These are phyloP conservation scores for Marisa cornuarietis DNA, from an alignment of 1,140 invertebrate genomes.

Conservation along the genomic window DNA sequence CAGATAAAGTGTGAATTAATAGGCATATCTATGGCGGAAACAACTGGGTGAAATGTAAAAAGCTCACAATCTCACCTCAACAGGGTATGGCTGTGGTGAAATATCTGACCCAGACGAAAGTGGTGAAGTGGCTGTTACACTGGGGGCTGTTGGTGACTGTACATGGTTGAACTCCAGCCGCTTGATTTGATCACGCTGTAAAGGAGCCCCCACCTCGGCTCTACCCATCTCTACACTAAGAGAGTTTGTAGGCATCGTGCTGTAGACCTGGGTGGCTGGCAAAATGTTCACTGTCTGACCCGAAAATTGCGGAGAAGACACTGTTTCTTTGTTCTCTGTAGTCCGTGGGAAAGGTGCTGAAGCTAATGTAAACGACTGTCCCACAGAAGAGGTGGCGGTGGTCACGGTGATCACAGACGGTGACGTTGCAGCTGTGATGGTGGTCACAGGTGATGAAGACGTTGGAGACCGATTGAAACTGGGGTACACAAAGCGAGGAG, in stretches of 20 bases:
- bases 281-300: conserved; percentile 14
- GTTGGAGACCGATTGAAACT: conserved; percentile 45
- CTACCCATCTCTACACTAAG: background rate
- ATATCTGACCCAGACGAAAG: conserved; percentile 10
- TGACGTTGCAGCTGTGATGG: conserved; percentile 8
- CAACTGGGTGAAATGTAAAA: background rate
- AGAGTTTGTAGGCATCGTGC: background rate
- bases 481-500: conserved; percentile 60
- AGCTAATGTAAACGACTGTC: conserved; percentile 16
- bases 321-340: conserved; percentile 30
- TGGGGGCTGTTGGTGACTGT: conserved; percentile 1
- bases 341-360: conserved; percentile 30
- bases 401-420: conserved; percentile 7
- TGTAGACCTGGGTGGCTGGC: background rate
- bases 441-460: conserved; percentile 25
- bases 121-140: background rate
- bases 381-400: conserved; percentile 6
- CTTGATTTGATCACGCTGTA: conserved; percentile 1
- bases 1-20: conserved; percentile 71
- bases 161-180: conserved; percentile 31
- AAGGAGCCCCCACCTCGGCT: background rate
- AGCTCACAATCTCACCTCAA: conserved; percentile 42
- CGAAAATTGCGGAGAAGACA: conserved; percentile 16
- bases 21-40: conserved; percentile 70
- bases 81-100: conserved; percentile 35